These are phyloP conservation scores for Tiliacea citrago DNA, from an alignment of 2,888 invertebrate genomes.

Conservation along the genomic window DNA sequence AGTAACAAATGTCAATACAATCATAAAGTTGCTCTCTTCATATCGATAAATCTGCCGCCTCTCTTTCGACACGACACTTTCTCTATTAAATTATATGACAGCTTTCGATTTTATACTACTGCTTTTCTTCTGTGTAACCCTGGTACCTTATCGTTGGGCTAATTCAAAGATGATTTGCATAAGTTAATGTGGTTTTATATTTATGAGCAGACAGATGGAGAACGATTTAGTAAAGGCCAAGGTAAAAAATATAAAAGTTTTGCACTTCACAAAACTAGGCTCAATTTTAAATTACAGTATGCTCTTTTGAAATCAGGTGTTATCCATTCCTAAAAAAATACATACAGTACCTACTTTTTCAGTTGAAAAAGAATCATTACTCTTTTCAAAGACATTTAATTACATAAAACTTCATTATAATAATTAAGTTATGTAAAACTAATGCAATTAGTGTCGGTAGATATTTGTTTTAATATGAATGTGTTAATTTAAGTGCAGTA, in stretches of 20 bases:
- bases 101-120: slow-evolving; percentile 72
- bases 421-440: background rate
- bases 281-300: background rate
- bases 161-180: slow-evolving; percentile 11
- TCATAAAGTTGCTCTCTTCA: slow-evolving; percentile 40
- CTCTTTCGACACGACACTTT: slow-evolving; percentile 67
- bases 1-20: slow-evolving; percentile 21
- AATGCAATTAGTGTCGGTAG: slow-evolving; percentile 9
- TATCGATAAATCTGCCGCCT: slow-evolving; percentile 56
- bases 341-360: background rate
- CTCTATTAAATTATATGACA: slow-evolving; percentile 69
- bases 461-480: background rate
- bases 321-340: background rate
- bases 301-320: background rate
- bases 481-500: slow-evolving; percentile 6
- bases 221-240: background rate
- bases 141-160: slow-evolving; percentile 23
- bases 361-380: too few species aligned
- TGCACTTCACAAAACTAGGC: background rate
- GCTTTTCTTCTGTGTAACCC: slow-evolving; percentile 30
- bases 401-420: background rate
- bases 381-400: background rate
- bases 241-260: background rate
- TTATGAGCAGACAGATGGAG: background rate
- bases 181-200: background rate